Base-by-base conservation (phyloP, 2,797 vertebrate genomes). In the Clarias fuscus region DNA sequence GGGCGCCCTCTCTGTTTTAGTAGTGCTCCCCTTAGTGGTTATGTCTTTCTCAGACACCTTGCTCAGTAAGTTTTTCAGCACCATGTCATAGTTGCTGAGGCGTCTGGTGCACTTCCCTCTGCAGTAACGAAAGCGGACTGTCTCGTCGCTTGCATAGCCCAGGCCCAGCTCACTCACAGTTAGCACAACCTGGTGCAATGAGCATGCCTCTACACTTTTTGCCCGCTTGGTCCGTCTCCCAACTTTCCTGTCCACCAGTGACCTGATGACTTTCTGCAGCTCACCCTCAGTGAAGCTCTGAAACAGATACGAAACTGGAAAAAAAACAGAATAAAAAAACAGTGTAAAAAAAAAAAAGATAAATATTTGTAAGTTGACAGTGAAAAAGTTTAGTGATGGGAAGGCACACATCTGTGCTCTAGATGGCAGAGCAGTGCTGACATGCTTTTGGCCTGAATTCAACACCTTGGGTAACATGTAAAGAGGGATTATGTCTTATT, bases 221-320 rank as follows among this genome's bases (percentile, higher is more conserved):
- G 96, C 97, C 3, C 97, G 95, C 67, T 97, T 98, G 87, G 96
- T 95, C 92, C 97, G 96, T 83, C 95, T 83, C 22, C 88, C 93
- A 85, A 91, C 92, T 92, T 95, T 97, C 40, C 93, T 95, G 87
- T 96, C 94, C 37, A 97, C 92, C 89, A 98, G 92, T 15, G 96
- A 95, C 61, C 92, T 93, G 0, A 98, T 93, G 86, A 98, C 94
- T 83, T 96, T 96, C 81, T 94, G 96, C 22, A 99, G 93, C 90
- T 99, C 98, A 18, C 97, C 96, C 67, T 98, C 97, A 0, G 98
- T 98, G 94, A 98, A 98, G 92, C 97, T 98, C 95, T 99, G 97
- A 90, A 99, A 94, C 93, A 99, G 93, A 82, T 90, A 88, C 48
- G 95, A 94, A 91, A 96, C 95, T 96, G 89, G 70, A 65, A 85